Evolutionary conservation across 2,797 vertebrate genomes (phyloP), one percentile per base, ranked within the genome.

Genomic region (Dicrostonyx torquatus): DNA sequence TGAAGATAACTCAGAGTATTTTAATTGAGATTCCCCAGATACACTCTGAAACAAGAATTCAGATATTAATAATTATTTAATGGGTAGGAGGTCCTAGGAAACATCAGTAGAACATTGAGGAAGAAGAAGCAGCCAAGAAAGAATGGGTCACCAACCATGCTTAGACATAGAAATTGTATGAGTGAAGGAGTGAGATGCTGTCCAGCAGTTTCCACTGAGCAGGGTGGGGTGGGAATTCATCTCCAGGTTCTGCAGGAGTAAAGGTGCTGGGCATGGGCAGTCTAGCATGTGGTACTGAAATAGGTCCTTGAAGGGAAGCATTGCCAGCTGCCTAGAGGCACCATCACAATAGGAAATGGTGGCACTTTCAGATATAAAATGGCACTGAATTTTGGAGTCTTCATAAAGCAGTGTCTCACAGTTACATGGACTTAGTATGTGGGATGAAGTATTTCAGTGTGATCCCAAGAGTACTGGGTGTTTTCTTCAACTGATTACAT

Each of bases 151-250:
- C 34, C 62, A 72, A 83, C n/a, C n/a, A n/a, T n/a, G n/a, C n/a
- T n/a, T n/a, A n/a, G n/a, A n/a, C n/a, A n/a, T n/a, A 48, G 40
- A 78, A 58, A 17, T 20, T 22, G 13, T 9, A 12, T 60, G 20
- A 15, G 26, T 24, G 20, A 55, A 70, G 53, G 10, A 55, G 7
- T 31, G 26, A 60, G 31, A 34, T 24, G 12, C 2, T 31, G 5
- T 5, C 22, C 0, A 13, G 0, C 40, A 45, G 1, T 8, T 75
- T 20, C 43, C 14, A 31, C 3, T 2, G 26, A 2, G 9, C 70
- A 43, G 17, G 22, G 45, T 31, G 50, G 68, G 20, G 10, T 48
- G 64, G 40, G 31, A 24, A 20, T 79, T 90, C 40, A 55, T 88
- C 50, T 64, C 60, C 31, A n/a, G 13, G 60, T 34, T 94, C 43